These are phyloP conservation scores for Patella depressa DNA, from an alignment of 2,888 invertebrate species.

Conservation along the genomic window DNA sequence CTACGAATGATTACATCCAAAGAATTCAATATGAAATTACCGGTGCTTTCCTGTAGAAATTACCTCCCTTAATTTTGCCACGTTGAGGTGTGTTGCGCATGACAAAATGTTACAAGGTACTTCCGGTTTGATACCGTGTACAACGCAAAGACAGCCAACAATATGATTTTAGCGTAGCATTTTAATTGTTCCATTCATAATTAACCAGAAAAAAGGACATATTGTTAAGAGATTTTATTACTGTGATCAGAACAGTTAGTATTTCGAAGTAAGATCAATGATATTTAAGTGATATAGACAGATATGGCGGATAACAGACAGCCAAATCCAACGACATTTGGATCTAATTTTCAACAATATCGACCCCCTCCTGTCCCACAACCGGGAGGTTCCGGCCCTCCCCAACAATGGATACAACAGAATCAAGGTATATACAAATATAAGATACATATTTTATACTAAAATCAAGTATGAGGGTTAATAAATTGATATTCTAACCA, in stretches of 20 bases:
- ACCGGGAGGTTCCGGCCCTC: background rate
- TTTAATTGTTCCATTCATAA: background rate
- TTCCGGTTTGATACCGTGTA: conserved; percentile 45
- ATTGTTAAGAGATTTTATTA: background rate
- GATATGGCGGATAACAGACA: conserved; percentile 4
- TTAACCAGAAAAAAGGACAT: background rate
- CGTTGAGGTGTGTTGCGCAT: conserved; percentile 18
- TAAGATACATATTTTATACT: too few relatives aligned
- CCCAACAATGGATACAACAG: background rate
- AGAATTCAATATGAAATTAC: too few relatives aligned
- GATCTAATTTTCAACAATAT: background rate
- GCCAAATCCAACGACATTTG: background rate
- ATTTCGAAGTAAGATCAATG: background rate
- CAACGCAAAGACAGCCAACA: conserved; percentile 26
- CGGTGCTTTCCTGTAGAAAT: conserved; percentile 6
- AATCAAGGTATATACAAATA: background rate
- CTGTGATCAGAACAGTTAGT: too few relatives aligned
- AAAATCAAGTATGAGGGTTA: too few relatives aligned
- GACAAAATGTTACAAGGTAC: conserved; percentile 13
- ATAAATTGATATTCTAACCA: too few relatives aligned
- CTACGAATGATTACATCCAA: too few relatives aligned
- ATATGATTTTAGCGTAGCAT: conserved; percentile 13
- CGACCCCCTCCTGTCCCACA: background rate
- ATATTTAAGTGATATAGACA: background rate
- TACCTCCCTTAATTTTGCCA: conserved; percentile 17